Evolutionary conservation across 2,888 invertebrate genomes (phyloP).

Genomic region (Melanostoma scalare): DNA sequence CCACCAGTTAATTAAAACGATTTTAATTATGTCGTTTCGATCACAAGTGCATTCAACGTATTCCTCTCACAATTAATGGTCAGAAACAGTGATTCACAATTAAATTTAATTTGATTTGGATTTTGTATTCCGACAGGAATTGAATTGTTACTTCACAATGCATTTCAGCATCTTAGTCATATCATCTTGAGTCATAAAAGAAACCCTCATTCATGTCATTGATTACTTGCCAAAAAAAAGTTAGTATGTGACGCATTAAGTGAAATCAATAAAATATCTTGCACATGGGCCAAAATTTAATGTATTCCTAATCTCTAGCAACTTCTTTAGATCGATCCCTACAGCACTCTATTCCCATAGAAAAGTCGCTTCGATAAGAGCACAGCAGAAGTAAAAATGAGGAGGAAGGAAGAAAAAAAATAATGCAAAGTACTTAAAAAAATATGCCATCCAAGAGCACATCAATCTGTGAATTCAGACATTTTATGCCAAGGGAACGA

Average conservation of each 20-base stretch:
- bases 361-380: not conserved
- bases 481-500: slow-evolving; percentile 2
- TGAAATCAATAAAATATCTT: slow-evolving; percentile 12
- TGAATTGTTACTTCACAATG: no score
- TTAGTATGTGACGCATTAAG: slow-evolving; percentile 5
- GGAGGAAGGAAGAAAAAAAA: not conserved
- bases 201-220: not conserved
- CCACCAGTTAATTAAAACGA: no score
- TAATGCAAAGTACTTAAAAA: not conserved
- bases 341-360: not conserved
- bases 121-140: no score
- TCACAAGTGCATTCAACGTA: no score
- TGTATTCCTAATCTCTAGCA: slow-evolving; percentile 1
- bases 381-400: not conserved
- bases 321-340: not conserved
- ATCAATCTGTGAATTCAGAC: slow-evolving; percentile 12
- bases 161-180: no score
- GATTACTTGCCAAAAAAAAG: slow-evolving; percentile 6
- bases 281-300: not conserved
- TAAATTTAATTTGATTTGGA: no score
- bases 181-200: no score
- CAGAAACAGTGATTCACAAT: no score
- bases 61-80: no score
- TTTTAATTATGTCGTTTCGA: no score
- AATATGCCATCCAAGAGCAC: not conserved